Evolutionary conservation across 2,888 invertebrate genomes (phyloP), one percentile per base, ranked within the genome.

Genomic region (Dichetophora obliterata): DNA sequence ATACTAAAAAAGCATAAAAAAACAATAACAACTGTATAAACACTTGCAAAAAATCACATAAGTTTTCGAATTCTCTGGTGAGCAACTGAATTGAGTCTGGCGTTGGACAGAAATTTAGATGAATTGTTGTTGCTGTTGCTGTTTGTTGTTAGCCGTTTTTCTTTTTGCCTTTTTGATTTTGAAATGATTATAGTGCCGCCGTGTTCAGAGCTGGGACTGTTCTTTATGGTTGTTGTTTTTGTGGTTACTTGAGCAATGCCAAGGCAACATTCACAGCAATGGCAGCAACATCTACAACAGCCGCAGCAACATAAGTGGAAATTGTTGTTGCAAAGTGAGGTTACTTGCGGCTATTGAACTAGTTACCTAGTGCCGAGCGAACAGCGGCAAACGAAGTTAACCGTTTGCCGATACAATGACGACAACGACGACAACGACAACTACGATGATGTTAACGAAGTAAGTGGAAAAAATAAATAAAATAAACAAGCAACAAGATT

Each of bases 291-390:
- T 6, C 59, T 61, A 8, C 37, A 50, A 63, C 72, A 73, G 65
- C 70, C 69, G 65, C 52, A 75, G 71, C 37, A 71, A 59, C 6
- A 54, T 61, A 31, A 27, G 27, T 75, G 70, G 24, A 48, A 74
- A 65, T 75, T 76, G 75, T 78, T 77, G 70, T 77, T 82, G 81
- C 80, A 76, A 61, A 80, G 27, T 37, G 82, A 85, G 86, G 87
- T 87, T 85, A 86, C 83, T 85, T 79, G 78, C 83, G 86, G 86
- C 83, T 87, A 83, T 86, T 88, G 88, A 88, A 87, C 88, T 86
- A 88, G 85, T 88, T 88, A 88, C 88, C 88, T 86, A 88, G 85
- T 88, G 86, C 85, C 84, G 83, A 82, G 75, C 77, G 73, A 72
- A 59, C 59, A 61, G 34, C 59, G 72, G 34, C 69, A 52, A 50